Base-by-base conservation (phyloP, 2,797 vertebrate genomes). In the Coranthus polyacanthus region DNA sequence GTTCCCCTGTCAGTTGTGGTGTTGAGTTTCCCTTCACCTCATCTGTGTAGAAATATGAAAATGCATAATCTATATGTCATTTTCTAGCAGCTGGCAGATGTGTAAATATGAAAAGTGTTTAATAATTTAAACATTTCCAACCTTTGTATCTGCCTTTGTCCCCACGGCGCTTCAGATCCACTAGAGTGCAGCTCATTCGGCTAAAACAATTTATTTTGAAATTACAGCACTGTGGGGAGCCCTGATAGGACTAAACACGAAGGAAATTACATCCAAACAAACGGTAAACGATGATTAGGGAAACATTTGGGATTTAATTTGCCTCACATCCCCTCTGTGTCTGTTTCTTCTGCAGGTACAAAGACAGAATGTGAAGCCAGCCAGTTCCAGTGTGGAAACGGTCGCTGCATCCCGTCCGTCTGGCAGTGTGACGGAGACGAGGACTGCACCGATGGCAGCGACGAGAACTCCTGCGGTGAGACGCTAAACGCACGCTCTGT, bases 401-500 rank as follows among this genome's bases (percentile, higher is more conserved):
- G 97, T 7, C 97, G 96, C 75, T 99, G 98, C 77, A 97, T 99
- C 88, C 95, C 96, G 0, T 92, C 95, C 0, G 64, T 99, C 18
- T 99, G 98, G 98, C 94, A 95, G 67, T 99, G 98, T 53, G 98
- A 99, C 15, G 96, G 97, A 4, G 98, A 99, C 13, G 92, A 96
- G 78, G 97, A 99, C 85, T 99, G 98, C 71, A 84, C 86, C 0
- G 97, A 99, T 1, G 95, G 96, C 60, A 98, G 96, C 13, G 98
- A 99, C 2, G 98, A 99, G 64, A 94, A 65, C 74, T 90, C 95
- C 22, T 99, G 98, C 74, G 96, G 98, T 99, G 85, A 96, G 96
- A 15, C n/a, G 18, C 22, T 9, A 3, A 29, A 16, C 1, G 0
- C 21, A 12, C 5, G 2, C n/a, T n/a, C n/a, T n/a, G n/a, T n/a